Evolutionary conservation across 2,888 invertebrate genomes (phyloP), one percentile per base, ranked within the genome.

Genomic region (Chrysopilus asiliformis): DNA sequence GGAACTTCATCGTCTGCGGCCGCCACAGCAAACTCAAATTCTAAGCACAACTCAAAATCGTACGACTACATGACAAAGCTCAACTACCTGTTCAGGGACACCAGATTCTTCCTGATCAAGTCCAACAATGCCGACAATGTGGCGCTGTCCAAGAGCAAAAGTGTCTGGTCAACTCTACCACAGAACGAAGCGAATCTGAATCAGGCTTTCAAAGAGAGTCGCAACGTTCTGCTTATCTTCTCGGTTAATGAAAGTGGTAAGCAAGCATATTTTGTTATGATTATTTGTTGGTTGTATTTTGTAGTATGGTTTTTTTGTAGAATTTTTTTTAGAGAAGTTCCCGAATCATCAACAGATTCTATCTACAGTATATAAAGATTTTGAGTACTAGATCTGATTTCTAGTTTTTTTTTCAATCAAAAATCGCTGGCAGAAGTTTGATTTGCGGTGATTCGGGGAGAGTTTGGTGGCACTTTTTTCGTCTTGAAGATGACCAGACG

Each of bases 111-210:
- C 67, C 74, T 97, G 39, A 94, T 97, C 52, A 97, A 97, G 66
- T 94, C 94, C 34, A 95, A 94, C 65, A 97, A 97, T 65, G 84
- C 86, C 40, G 95, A 97, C 65, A 97, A 97, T 62, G 85, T 97
- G 34, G 82, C 84, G 22, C 60, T 97, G 40, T 90, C 94, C 2
- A 97, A 97, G 65, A 84, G 82, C 12, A 89, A 87, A 68, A 90
- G 87, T 43, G 94, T 95, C 4, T 97, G 95, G 97, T 94, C 95
- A 3, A 97, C 97, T 3, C 73, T 94, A 39, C 94, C 94, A 3
- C 90, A 91, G 60, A 97, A 97, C 64, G 95, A 97, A 68, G 80
- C 86, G 2, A 90, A 93, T 64, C 70, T 97, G 34, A 95, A 94
- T 66, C 86, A 89, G 66, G 94, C 95, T 1, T 93, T 80, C 53